Percentiles rank a stretch among this genome's conserved stretches.
phyloP scores from a whole-genome alignment of 2,888 invertebrate genomes.

The Tachina lurida region DNA sequence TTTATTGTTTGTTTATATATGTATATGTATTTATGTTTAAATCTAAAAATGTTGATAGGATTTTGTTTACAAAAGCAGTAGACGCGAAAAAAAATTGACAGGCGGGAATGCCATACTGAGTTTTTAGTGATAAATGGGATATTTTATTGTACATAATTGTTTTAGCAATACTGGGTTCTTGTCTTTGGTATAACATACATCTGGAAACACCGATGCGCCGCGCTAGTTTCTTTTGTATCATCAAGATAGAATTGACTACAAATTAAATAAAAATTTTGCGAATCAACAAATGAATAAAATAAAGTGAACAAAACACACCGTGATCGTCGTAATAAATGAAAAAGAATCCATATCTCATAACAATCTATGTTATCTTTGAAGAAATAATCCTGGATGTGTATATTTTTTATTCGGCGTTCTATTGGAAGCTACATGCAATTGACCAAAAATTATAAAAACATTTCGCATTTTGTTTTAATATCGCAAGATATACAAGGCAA shows the following conservation, averaged over 20 bases:
- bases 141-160: neutral
- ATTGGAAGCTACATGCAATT: too few relatives aligned
- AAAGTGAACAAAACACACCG: too few relatives aligned
- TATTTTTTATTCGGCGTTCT: too few relatives aligned
- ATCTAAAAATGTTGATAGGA: conserved; percentile 47
- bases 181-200: neutral
- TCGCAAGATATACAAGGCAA: too few relatives aligned
- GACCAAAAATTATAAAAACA: too few relatives aligned
- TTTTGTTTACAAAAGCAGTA: conserved; percentile 60
- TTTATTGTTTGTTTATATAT: conserved; percentile 36
- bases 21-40: conserved; percentile 45
- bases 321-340: too few relatives aligned
- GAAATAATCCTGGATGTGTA: too few relatives aligned
- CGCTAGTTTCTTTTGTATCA: neutral
- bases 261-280: too few relatives aligned
- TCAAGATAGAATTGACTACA: neutral
- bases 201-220: neutral
- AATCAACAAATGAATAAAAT: too few relatives aligned
- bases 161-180: conserved; percentile 10
- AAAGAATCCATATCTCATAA: too few relatives aligned
- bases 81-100: conserved; percentile 55
- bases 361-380: too few relatives aligned
- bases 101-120: conserved; percentile 31
- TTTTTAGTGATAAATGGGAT: neutral
- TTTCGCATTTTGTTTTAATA: too few relatives aligned